Base-by-base conservation (phyloP, 2,888 invertebrate species). In the Coenonympha glycerion region DNA sequence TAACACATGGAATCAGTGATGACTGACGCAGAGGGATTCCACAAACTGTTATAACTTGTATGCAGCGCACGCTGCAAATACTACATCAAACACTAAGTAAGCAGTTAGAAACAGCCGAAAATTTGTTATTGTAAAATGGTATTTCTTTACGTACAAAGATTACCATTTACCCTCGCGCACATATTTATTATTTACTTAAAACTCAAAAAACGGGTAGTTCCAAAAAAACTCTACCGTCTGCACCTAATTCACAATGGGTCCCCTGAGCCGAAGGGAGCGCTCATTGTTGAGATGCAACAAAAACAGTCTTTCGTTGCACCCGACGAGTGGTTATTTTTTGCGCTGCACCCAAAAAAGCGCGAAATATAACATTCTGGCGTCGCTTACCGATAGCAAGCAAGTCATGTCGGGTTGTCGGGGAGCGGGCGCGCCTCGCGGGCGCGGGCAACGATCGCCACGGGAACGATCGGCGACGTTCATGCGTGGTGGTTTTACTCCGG, bases 401-500 rank as follows among this genome's bases (percentile, higher is more conserved):
- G 62, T 66, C 70, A 68, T 68, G 71, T 60, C 62, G 60, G 64
- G 49, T 47, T 51, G 58, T 60, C 64, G 64, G 64, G 59, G n/a
- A n/a, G n/a, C n/a, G n/a, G n/a, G n/a, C n/a, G n/a, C n/a, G n/a
- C n/a, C n/a, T n/a, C n/a, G n/a, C 64, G 64, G 64, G 59, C 57
- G 57, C 64, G 64, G 64, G 59, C 61, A 64, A 67, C 60, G 64
- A 67, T 58, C 63, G 61, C 59, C 62, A 57, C 57, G 49, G 62
- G 65, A 59, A 60, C 73, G 69, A n/a, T n/a, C n/a, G n/a, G 19
- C 44, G 44, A 21, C 19, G 62, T 66, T 70, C 77, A 76, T 71
- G 78, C 74, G 73, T 73, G 75, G 76, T 75, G 78, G 71, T 75
- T 76, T 75, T 73, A 70, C 76, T 59, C 80, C 75, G 76, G 76